phyloP scores from a whole-genome alignment of 2,888 invertebrate species.

The Nudaria mundana region DNA sequence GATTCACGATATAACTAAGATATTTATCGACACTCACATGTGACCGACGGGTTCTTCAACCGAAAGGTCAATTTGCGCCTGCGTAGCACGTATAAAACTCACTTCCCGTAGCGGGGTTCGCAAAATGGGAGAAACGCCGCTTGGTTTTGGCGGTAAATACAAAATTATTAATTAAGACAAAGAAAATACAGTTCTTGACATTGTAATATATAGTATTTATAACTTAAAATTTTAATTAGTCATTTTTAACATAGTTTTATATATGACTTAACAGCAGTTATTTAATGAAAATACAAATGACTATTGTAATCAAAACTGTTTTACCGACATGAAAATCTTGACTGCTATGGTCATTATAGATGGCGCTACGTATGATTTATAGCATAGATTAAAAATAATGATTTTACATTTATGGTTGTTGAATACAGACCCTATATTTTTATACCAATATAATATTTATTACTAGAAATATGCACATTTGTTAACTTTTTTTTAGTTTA shows the following conservation, averaged over 20 bases:
- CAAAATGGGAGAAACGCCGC: conserved; percentile 66
- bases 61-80: conserved; percentile 88
- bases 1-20: conserved; percentile 76
- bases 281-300: conserved; percentile 8
- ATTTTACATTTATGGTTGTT: too few species aligned
- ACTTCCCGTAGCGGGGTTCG: conserved; percentile 80
- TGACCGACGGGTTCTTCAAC: conserved; percentile 94
- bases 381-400: conserved; percentile 8
- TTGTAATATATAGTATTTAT: background rate
- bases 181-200: background rate
- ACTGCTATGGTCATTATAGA: conserved; percentile 2
- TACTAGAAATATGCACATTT: too few species aligned
- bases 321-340: conserved; percentile 4
- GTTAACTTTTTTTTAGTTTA: too few species aligned
- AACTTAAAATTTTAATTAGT: background rate
- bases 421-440: too few species aligned
- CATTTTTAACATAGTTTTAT: background rate
- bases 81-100: conserved; percentile 83
- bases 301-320: conserved; percentile 11
- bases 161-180: conserved; percentile 18
- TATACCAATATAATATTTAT: too few species aligned
- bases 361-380: conserved; percentile 9
- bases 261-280: background rate
- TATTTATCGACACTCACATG: conserved; percentile 91
- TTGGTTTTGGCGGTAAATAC: conserved; percentile 58